phyloP scores from a whole-genome alignment of 2,888 invertebrate genomes.

The Chromoteleia sp. region DNA sequence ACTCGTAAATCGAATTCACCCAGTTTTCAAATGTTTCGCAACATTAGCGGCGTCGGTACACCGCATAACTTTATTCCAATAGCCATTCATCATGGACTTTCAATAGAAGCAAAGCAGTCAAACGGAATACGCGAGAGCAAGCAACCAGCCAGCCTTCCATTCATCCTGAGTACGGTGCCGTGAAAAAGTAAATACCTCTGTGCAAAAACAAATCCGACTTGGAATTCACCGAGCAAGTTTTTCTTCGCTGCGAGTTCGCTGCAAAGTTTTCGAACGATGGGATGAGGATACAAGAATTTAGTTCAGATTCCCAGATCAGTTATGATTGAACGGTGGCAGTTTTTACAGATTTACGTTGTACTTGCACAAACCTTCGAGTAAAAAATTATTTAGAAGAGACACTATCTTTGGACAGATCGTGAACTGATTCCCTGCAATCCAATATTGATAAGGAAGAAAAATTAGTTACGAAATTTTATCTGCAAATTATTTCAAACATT shows the following conservation, averaged over 20 bases:
- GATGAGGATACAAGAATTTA: background rate
- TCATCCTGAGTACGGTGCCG: constrained; percentile 75
- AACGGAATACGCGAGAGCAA: constrained; percentile 74
- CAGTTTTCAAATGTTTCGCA: constrained; percentile 79
- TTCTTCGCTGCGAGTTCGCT: constrained; percentile 72
- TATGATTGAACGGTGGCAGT: no score
- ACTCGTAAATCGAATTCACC: constrained; percentile 78
- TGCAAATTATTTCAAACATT: no score
- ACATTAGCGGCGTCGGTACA: constrained; percentile 79
- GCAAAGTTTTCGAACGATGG: constrained; percentile 59
- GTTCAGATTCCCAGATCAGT: no score
- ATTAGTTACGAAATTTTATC: no score
- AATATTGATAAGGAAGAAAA: no score
- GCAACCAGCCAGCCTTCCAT: constrained; percentile 69
- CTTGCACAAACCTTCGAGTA: no score
- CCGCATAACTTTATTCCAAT: constrained; percentile 82
- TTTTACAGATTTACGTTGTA: no score
- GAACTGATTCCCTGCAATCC: no score
- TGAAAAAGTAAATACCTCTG: constrained; percentile 81
- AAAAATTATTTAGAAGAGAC: no score
- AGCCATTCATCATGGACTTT: constrained; percentile 81
- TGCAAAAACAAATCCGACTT: constrained; percentile 81
- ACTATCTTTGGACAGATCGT: no score
- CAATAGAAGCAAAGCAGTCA: constrained; percentile 77
- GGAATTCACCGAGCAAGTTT: constrained; percentile 78